Conservation (phyloP, 2,113 vertebrate genomes). For the Paradoxurus hermaphroditus region DNA sequence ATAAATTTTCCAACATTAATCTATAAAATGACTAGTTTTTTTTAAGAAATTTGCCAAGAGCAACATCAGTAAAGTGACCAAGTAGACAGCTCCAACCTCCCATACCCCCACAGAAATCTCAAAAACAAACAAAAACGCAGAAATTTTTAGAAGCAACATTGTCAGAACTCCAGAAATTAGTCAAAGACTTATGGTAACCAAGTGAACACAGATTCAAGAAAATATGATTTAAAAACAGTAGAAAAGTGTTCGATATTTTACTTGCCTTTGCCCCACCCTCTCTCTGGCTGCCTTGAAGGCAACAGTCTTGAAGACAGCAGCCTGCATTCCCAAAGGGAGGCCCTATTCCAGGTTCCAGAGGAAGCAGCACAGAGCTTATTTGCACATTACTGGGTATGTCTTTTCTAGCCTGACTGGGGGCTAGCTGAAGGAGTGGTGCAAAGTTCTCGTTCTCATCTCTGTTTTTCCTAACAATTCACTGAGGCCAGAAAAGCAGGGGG, state of each 20-base stretch:
- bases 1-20: background rate
- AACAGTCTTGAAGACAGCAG: background rate
- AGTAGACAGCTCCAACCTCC: background rate
- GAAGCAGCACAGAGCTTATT: background rate
- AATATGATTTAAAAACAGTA: background rate
- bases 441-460: background rate
- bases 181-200: background rate
- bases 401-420: background rate
- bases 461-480: background rate
- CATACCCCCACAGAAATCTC: background rate
- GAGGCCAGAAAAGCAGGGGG: background rate
- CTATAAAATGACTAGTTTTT: background rate
- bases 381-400: background rate
- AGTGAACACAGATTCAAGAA: background rate
- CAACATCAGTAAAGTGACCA: background rate
- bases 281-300: background rate
- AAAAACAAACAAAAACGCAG: background rate
- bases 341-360: background rate
- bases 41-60: background rate
- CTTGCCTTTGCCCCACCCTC: background rate
- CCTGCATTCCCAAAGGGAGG: too few species aligned
- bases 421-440: background rate
- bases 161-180: background rate
- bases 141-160: background rate
- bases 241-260: background rate